Evolutionary conservation across 2,113 vertebrate species (phyloP), one percentile per base, ranked within the genome.

Genomic region (Cygnus atratus): DNA sequence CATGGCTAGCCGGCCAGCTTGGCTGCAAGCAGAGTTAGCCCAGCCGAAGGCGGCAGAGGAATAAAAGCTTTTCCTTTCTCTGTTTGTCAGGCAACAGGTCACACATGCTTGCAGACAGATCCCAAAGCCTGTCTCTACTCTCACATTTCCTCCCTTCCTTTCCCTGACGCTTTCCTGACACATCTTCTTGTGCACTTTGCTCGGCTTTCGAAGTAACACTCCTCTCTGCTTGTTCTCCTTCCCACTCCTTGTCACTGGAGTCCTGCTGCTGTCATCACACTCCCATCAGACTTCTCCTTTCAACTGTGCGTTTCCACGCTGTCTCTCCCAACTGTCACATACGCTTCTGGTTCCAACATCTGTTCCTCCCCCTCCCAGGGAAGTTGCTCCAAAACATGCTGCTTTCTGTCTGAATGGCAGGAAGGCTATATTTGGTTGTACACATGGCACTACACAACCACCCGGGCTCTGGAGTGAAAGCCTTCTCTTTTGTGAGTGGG

Each of bases 231-330:
- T 97, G 96, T 96, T 96, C 95, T 95, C 94, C 96, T 96, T 95
- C 96, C 96, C 94, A 95, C 96, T 96, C 94, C 95, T 93, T 97
- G 96, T 97, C 96, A 94, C 88, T 55, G 92, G 92, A 96, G 95
- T 96, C 95, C 96, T 96, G 93, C 87, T 93, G 95, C 96, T 95
- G 96, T 97, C 96, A 96, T 95, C 96, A 94, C 93, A 84, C 93
- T 95, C 96, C 96, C 95, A 84, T 96, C 95, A 97, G 95, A 95
- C 91, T 96, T 96, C 89, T 97, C 91, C 92, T 97, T 95, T 96
- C 96, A 94, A 95, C 92, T 92, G 88, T 88, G 93, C 33, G 48
- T 95, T 96, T 97, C 96, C 93, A 96, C 81, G 46, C 96, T 96
- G 93, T 95, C 93, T 96, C 92, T 93, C 92, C 88, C 93, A 97